Evolutionary conservation across 1,140 invertebrate genomes (phyloP), one percentile per base, ranked within the genome.

Genomic region (Dolichoris vasculosae): DNA sequence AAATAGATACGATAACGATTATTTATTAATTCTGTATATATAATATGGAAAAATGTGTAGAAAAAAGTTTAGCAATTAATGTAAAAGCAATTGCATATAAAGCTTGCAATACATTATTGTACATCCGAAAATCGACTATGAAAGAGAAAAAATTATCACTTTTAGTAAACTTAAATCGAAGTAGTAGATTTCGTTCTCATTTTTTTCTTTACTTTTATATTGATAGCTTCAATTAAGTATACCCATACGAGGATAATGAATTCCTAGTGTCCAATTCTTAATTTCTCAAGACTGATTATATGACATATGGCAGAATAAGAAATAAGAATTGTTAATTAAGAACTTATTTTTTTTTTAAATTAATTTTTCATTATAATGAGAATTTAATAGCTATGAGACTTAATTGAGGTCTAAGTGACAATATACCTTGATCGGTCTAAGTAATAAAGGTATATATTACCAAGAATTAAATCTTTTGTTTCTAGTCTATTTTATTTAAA

Each of bases 221-320:
- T 32, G 23, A 85, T 73, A 75, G 2, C 48, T 85, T 75, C 32
- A 30, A 81, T 86, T 32, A 75, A 81, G 43, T 75, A 85, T 23
- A 73, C 43, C 35, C n/a, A 32, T 23, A 40, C 46, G 30, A 82
- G 40, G 32, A 30, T 69, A 59, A 9, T 43, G 67, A 63, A 23
- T 71, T 11, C 26, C 15, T 63, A 85, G 48, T 35, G 80, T 73
- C 40, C 67, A 81, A 64, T 76, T 85, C 17, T 85, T 85, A 76
- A 73, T 87, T 87, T 85, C 87, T 80, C 77, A 91, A 91, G 90
- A 91, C 89, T 91, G 90, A 91, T 91, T 90, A 84, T 82, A 88
- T 43, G 64, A 89, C 79, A 69, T 35, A 76, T 85, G 40, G 43
- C 32, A 64, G 51, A 82, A 76, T 59, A 82, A 77, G 15, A 67